phyloP scores from a whole-genome alignment of 2,113 vertebrate species.

The Lophura nycthemera region DNA sequence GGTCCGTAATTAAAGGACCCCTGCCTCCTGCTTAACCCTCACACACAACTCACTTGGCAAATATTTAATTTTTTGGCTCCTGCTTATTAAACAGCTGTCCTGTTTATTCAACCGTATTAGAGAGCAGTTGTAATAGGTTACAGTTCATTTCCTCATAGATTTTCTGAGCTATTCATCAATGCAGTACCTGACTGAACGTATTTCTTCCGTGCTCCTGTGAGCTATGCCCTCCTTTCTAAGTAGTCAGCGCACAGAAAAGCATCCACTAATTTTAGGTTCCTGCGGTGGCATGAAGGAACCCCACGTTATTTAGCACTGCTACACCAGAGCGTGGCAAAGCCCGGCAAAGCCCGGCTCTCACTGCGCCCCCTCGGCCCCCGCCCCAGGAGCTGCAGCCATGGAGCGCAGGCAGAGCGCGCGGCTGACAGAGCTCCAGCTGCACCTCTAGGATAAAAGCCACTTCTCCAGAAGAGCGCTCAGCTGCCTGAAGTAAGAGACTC shows the following conservation, averaged over 20 bases:
- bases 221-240: neutral
- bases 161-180: neutral
- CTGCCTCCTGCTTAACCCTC: neutral
- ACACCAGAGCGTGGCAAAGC: too few species aligned
- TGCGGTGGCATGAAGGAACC: neutral
- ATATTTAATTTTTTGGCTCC: neutral
- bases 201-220: neutral
- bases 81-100: neutral
- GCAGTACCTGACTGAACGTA: neutral
- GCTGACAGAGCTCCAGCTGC: neutral
- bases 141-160: neutral
- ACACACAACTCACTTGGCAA: neutral
- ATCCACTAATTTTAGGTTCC: neutral
- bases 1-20: constrained; percentile 52
- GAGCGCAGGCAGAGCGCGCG: too few species aligned
- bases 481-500: neutral
- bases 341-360: neutral
- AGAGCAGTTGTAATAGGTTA: neutral
- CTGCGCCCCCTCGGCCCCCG: too few species aligned
- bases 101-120: constrained; percentile 14
- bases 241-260: neutral
- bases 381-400: too few species aligned
- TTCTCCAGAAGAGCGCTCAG: neutral
- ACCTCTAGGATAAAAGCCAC: neutral
- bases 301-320: neutral